Evolutionary conservation across 2,113 vertebrate genomes (phyloP).

Genomic region (Xenus cinereus): DNA sequence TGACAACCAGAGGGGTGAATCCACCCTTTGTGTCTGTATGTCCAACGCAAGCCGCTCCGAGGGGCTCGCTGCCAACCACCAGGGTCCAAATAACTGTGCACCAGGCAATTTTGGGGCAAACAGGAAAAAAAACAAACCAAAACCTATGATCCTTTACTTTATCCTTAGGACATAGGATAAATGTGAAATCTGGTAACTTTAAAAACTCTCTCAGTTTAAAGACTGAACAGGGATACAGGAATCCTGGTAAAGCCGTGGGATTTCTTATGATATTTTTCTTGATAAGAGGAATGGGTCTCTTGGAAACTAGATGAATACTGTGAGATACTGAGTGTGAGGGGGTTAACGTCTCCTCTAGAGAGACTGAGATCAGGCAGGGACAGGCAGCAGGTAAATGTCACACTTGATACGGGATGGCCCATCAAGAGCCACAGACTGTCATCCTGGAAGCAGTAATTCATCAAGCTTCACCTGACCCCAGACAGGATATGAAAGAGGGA

Average conservation of each 20-base stretch:
- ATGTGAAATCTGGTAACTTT: background rate
- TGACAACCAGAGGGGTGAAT: background rate
- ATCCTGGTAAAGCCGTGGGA: background rate
- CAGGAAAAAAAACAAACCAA: background rate
- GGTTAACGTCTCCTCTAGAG: rapidly evolving
- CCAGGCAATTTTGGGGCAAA: background rate
- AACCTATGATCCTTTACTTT: background rate
- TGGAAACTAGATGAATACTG: background rate
- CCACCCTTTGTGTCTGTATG: rapidly evolving
- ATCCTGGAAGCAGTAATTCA: background rate
- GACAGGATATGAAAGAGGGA: background rate
- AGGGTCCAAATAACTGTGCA: rapidly evolving
- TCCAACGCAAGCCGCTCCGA: rapidly evolving
- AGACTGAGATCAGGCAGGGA: background rate
- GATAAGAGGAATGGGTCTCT: background rate
- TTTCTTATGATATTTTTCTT: background rate
- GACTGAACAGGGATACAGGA: background rate
- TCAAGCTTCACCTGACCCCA: background rate
- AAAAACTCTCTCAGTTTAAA: background rate
- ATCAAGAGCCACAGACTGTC: background rate
- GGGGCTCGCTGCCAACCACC: background rate
- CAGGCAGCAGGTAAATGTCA: background rate
- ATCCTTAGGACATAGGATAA: background rate
- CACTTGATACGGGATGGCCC: background rate
- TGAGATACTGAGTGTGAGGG: background rate